phyloP scores from a whole-genome alignment of 2,888 invertebrate genomes.

The Diploptera punctata region DNA sequence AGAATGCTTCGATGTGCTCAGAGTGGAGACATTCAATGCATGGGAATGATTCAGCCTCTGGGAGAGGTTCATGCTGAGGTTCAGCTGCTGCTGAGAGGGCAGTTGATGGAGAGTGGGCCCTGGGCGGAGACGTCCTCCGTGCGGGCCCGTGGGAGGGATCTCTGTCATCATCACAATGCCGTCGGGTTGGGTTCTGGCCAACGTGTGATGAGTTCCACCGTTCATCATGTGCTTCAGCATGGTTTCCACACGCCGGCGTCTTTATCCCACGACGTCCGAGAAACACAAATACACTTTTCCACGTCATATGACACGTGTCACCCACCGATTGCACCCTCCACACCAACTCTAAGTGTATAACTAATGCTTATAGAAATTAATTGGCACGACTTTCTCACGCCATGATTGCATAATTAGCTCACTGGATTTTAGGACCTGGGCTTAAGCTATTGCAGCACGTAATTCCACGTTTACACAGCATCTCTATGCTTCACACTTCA shows the following conservation, averaged over 20 bases:
- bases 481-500: background rate
- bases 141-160: slow-evolving; percentile 47
- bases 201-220: slow-evolving; percentile 5
- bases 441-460: slow-evolving; percentile 52
- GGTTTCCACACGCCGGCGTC: slow-evolving; percentile 40
- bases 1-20: slow-evolving; percentile 71
- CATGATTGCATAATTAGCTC: background rate
- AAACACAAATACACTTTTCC: background rate
- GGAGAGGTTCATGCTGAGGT: slow-evolving; percentile 55
- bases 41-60: slow-evolving; percentile 50
- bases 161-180: slow-evolving; percentile 27
- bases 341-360: no score
- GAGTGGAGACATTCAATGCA: slow-evolving; percentile 53
- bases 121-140: background rate
- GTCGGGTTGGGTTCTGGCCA: slow-evolving; percentile 16
- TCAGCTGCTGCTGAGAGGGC: slow-evolving; percentile 51
- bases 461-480: background rate
- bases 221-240: slow-evolving; percentile 70
- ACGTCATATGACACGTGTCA: slow-evolving; percentile 4
- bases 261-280: background rate
- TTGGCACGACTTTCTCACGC: slow-evolving; percentile 28
- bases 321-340: background rate
- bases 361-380: slow-evolving; percentile 55
- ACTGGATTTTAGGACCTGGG: slow-evolving; percentile 45
- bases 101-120: slow-evolving; percentile 46